Base-by-base conservation (phyloP, 2,888 invertebrate genomes). In the Cistogaster globosa region DNA sequence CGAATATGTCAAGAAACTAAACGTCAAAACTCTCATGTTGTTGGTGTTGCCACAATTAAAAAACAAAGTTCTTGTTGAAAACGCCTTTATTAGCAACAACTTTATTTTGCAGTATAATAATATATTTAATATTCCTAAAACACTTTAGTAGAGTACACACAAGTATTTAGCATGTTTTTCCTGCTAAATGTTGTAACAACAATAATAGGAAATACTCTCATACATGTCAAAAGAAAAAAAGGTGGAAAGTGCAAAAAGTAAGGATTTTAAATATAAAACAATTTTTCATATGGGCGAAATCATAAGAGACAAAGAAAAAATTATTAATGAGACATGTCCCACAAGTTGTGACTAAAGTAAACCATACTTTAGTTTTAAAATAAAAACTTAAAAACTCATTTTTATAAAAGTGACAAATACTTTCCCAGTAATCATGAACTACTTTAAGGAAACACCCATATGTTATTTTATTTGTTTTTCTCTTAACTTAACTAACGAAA, bases 271-370 rank as follows among this genome's bases (percentile, higher is more conserved):
- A 45, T 18, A 57, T 20, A 74, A 62, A 42, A 32, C 4, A 18
- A 42, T 42, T 74, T 53, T 8, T 26, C 12, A 75, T 75, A 68
- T 81, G 62, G 74, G 80, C 32, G 20, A 45, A 2, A 62, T 22
- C 36, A 55, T 68, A 42, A 2, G 12, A 42, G 4, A 11, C 12
- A 14, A 48, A 48, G n/a, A 4, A 48, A 48, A n/a, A 6, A 16
- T 48, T 16, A 48, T 48, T 48, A 48, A 16, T 14, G 4, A 42
- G 2, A 12, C 11, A 42, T 12, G 12, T 42, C 6, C 32, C 32
- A 32, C 32, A 32, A 32, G 32, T 32, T 32, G 32, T 32, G 2
- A 8, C 32, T 5, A 5, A 32, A 11, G 12, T 12, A 12, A 12
- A 42, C 42, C 2, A 42, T 11, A 12, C 12, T 32, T 32, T 5